Base-by-base conservation (phyloP, 2,797 vertebrate species). In the Chaenodraco wilsoni region DNA sequence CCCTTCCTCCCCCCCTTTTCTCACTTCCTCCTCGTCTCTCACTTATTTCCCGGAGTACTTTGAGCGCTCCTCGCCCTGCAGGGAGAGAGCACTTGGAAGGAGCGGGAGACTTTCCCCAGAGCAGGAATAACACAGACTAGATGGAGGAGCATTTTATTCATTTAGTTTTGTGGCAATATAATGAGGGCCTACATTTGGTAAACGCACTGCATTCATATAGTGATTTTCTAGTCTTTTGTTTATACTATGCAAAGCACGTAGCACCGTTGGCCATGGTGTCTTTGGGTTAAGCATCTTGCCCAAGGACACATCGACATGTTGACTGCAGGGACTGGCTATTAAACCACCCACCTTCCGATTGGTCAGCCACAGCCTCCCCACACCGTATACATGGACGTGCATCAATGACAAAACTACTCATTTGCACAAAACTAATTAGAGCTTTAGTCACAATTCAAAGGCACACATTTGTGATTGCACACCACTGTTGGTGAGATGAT, bases 111-210 rank as follows among this genome's bases (percentile, higher is more conserved):
- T 44, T 61, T 81, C 76, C 75, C 72, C 49, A 23, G 49, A 78
- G 76, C 76, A 69, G 74, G 68, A 69, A 65, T 80, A 75, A 69
- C 79, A 72, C 37, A 74, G 48, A 74, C 40, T 10, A 58, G 27
- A 73, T 60, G 52, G 50, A 74, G 44, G 69, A 83, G 77, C 79
- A 74, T 79, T 68, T 76, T 67, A 83, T 84, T 78, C 76, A 81
- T 80, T 40, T 66, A 54, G 40, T 69, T 60, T 58, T 59, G 45
- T 48, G 16, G 72, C 6, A 49, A 55, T 55, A 49, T 11, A 54
- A 76, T 69, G 17, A 70, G 33, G n/a, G 2, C 1, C 3, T 27
- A 27, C 27, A 27, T 37, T 9, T 37, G 33, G 33, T 37, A 37
- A 37, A 37, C 33, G 1, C 7, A 9, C 33, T 37, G 33, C 33